phyloP scores from a whole-genome alignment of 2,888 invertebrate species.

The Caenorhabditis sp. region DNA sequence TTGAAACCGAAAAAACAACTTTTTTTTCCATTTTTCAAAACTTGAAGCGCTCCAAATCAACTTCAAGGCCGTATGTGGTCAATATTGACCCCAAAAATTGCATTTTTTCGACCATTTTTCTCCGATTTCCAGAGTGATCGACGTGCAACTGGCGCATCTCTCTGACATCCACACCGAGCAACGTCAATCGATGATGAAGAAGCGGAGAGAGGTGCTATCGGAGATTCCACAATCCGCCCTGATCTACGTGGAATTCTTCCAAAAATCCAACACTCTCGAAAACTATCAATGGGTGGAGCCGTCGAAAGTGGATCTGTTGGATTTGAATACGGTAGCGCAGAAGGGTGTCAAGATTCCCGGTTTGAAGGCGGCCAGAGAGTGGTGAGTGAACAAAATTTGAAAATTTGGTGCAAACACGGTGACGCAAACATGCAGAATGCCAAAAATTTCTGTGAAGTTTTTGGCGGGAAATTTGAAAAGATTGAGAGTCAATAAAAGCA shows the following conservation, averaged over 20 bases:
- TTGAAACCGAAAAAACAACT: too few species aligned
- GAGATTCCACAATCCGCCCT: conserved; percentile 17
- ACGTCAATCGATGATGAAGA: conserved; percentile 51
- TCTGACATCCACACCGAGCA: conserved; percentile 52
- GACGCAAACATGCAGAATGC: too few species aligned
- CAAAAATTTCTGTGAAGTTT: too few species aligned
- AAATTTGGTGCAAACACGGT: not conserved
- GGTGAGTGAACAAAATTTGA: too few species aligned
- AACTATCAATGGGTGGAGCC: conserved; percentile 54
- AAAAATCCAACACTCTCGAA: conserved; percentile 44
- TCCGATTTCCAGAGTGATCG: conserved; percentile 53
- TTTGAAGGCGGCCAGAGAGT: conserved; percentile 61
- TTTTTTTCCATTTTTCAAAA: not conserved
- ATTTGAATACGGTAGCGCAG: conserved; percentile 26
- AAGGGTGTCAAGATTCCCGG: conserved; percentile 44
- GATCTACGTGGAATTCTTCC: conserved; percentile 63
- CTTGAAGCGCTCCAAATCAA: too few species aligned
- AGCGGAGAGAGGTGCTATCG: conserved; percentile 37
- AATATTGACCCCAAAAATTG: too few species aligned
- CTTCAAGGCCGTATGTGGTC: too few species aligned
- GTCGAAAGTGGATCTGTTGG: conserved; percentile 50
- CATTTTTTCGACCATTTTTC: not conserved
- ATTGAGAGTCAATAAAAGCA: too few species aligned
- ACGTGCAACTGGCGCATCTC: conserved; percentile 44
- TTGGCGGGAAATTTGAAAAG: too few species aligned